A percentile compares a stretch with the other conserved stretches of the same genome.
Evolutionary conservation across 2,797 vertebrate genomes (phyloP).

Genomic region (Galagoides demidoff): DNA sequence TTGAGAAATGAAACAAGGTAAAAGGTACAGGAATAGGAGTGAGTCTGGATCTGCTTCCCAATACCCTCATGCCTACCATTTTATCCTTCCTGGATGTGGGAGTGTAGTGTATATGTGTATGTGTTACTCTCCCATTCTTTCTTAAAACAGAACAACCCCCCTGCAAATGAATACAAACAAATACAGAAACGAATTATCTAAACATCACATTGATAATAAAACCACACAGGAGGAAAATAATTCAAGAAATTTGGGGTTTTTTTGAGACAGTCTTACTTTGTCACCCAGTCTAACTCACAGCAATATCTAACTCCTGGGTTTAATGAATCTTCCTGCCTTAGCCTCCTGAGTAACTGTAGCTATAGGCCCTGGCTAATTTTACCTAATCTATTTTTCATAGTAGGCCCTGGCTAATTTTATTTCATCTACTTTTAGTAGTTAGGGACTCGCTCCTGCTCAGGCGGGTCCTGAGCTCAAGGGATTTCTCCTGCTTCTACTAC

Average conservation of each 20-base stretch:
- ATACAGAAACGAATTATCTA: not conserved
- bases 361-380: too few relatives aligned
- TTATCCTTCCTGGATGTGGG: not conserved
- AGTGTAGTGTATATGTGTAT: not conserved
- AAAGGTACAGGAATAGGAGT: not conserved
- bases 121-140: not conserved
- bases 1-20: not conserved
- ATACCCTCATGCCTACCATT: not conserved
- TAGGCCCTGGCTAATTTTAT: too few relatives aligned
- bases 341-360: too few relatives aligned
- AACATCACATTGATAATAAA: not conserved
- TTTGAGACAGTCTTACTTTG: too few relatives aligned
- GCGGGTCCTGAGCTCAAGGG: too few relatives aligned
- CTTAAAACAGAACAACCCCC: not conserved
- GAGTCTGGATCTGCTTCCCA: not conserved
- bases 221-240: not conserved
- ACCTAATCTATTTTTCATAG: too few relatives aligned
- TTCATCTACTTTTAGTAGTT: too few relatives aligned
- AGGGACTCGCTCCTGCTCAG: too few relatives aligned
- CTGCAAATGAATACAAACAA: slow-evolving; percentile 52
- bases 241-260: not conserved
- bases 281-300: too few relatives aligned
- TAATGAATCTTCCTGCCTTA: too few relatives aligned
- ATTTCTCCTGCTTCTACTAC: too few relatives aligned
- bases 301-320: too few relatives aligned